Evolutionary conservation across 2,797 vertebrate genomes (phyloP), one percentile per base, ranked within the genome.

Genomic region (Syngnathus rostellatus): DNA sequence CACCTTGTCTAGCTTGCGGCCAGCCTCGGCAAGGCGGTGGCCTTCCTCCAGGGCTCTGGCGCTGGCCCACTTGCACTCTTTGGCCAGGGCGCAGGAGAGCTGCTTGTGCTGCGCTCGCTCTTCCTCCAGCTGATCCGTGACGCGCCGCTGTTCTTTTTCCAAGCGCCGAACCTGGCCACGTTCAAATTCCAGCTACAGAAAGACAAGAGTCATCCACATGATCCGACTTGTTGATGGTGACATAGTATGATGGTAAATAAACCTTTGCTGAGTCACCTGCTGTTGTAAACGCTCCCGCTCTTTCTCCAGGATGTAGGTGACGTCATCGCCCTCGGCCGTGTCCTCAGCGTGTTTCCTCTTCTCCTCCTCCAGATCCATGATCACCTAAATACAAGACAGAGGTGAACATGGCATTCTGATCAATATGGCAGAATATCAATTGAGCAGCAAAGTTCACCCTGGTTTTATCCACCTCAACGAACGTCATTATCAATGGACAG

Each of bases 221-320:
- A 0, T n/a, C 6, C 19, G 58, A 40, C 11, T 14, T 5, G 23
- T 45, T 11, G 40, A 39, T 17, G 17, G 1, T 5, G 39, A 21
- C 11, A 23, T 3, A 23, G 23, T 23, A 59, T 1, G 31, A 59
- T 39, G 16, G 1, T n/a, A 19, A n/a, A 59, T 39, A n/a, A 8
- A 19, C 19, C 41, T 60, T 40, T n/a, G 41, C 60, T 45, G 31
- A 31, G 31, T 31, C 68, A 98, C 97, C 95, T 98, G 95, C 71
- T 99, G 97, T 11, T 94, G 94, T 76, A 99, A 90, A 25, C 94
- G 89, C 84, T 98, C 96, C 70, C 94, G 82, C 72, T 99, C 95
- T 84, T 98, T 99, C 88, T 98, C 96, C 77, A 99, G 89, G 90
- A 99, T 96, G 87, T 95, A 99, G 31, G 97, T 98, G 89, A 99